A percentile compares a stretch with the other conserved stretches of the same genome.
phyloP scores from a whole-genome alignment of 2,113 vertebrate genomes.

The Percina caprodes region DNA sequence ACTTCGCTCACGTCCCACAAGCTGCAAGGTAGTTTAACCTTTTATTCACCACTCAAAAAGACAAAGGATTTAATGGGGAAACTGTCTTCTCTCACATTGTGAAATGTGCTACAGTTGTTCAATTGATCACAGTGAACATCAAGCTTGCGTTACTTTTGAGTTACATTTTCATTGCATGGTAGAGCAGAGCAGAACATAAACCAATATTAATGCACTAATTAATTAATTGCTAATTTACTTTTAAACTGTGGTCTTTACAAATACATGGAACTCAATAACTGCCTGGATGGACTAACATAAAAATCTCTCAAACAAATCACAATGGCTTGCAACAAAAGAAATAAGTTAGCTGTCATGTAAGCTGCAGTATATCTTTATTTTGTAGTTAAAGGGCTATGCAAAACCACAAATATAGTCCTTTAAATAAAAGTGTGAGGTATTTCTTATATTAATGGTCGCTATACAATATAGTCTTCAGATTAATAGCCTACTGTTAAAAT shows the following conservation, averaged over 20 bases:
- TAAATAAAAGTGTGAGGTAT: too few species aligned
- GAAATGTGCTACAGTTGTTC: background rate
- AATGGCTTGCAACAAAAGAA: background rate
- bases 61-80: background rate
- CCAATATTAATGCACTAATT: background rate
- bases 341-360: background rate
- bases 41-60: slow-evolving; percentile 2
- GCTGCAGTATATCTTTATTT: too few species aligned
- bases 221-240: background rate
- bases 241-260: background rate
- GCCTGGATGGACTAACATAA: background rate
- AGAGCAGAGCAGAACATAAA: background rate
- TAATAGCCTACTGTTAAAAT: too few species aligned
- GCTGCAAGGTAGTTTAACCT: slow-evolving; percentile 46
- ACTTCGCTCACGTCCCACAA: slow-evolving; percentile 1
- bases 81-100: too few species aligned
- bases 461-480: too few species aligned
- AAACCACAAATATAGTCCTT: background rate
- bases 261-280: background rate
- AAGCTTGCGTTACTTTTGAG: background rate
- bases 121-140: background rate
- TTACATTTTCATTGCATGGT: background rate
- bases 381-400: too few species aligned
- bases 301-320: background rate
- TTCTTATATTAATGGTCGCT: too few species aligned